These are phyloP conservation scores for Myrmophylax atrothorax DNA, from an alignment of 2,113 vertebrate genomes.

Conservation along the genomic window DNA sequence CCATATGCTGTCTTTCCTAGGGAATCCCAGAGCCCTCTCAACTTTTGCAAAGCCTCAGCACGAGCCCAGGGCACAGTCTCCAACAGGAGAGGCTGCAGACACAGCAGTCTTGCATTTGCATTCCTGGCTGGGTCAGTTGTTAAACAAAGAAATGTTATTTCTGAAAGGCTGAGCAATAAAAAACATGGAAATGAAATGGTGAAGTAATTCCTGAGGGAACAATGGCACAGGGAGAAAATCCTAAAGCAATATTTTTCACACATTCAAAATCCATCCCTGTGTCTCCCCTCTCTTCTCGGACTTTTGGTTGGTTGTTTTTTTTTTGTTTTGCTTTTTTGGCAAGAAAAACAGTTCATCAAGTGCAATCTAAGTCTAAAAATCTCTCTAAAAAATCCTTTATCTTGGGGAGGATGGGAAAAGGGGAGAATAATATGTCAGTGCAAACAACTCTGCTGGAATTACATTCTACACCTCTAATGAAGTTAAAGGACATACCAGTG, in stretches of 20 bases:
- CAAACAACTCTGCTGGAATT: not conserved
- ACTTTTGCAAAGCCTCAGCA: not conserved
- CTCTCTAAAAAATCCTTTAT: not conserved
- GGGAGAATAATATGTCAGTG: not conserved
- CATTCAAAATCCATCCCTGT: not conserved
- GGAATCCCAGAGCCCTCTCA: not conserved
- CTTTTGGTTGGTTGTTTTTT: not conserved
- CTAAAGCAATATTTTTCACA: not conserved
- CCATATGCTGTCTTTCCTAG: not conserved
- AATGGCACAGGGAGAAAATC: slow-evolving; percentile 3
- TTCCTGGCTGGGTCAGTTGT: not conserved
- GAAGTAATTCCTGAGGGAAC: not conserved
- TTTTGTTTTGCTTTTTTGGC: not conserved
- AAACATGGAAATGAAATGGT: not conserved
- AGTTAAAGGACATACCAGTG: not conserved
- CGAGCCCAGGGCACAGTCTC: not conserved
- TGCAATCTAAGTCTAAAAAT: not conserved
- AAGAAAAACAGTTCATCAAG: not conserved
- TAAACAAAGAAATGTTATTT: slow-evolving; percentile 24
- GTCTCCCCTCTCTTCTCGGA: not conserved
- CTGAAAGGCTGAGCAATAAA: not conserved
- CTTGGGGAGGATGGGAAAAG: not conserved
- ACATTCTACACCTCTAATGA: not conserved
- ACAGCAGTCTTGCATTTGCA: not conserved
- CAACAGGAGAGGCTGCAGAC: not conserved